Evolutionary conservation across 92 coral and sea anemone species (phyloP), one percentile per base, ranked within the genome.

Genomic region (Epizoanthus illoricatus): DNA sequence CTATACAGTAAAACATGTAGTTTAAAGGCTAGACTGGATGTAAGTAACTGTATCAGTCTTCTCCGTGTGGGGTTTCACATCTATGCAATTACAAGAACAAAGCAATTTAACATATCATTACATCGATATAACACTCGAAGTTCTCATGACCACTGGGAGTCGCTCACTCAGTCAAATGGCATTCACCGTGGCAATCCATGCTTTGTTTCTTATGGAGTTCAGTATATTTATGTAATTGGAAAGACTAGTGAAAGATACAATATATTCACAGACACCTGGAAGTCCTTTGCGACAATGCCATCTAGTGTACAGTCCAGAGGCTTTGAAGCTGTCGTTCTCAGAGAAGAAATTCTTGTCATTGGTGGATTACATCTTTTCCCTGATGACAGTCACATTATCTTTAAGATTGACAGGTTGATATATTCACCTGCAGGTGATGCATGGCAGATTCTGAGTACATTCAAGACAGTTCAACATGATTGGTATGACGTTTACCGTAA

Each of bases 61-160:
- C 36, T 28, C 36, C 36, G 36, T 28, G 36, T 28, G 36, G 36
- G 36, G 36, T 28, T 28, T 28, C 36, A 28, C 36, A 28, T 28
- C 36, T 28, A 15, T 56, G 64, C 9, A 24, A 65, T 45, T 12
- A 65, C 55, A 74, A 63, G 57, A 7, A 74, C 79, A 4, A 24
- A 23, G 28, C 45, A 74, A 56, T 43, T 63, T 12, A 39, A 74
- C 57, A 23, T 74, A 5, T 52, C 57, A 19, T 74, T 74, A 63
- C 79, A 74, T 16, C 79, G 79, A 74, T 56, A 74, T 56, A 74
- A 74, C 16, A 74, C 79, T 23, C 64, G 28, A 24, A 74, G 47
- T 54, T 74, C 43, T 23, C 5, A 5, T 24, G 65, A 74, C 17
- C 65, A 8, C 5, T 56, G 79, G 79, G 79, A 74, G 59, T 74